Evolutionary conservation across 2,113 vertebrate species (phyloP), one percentile per base, ranked within the genome.

Genomic region (Gobiocypris rarus): DNA sequence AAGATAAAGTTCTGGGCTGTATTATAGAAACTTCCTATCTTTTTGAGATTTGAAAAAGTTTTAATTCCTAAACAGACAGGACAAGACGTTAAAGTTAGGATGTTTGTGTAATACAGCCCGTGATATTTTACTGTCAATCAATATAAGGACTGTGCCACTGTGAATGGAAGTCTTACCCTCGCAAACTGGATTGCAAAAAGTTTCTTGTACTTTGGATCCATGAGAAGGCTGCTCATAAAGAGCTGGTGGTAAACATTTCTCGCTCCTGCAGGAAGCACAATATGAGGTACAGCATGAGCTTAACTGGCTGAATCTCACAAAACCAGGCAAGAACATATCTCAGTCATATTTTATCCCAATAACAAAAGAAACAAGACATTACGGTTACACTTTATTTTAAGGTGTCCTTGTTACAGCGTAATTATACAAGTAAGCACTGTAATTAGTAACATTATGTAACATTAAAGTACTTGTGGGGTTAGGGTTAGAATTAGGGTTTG

Each of bases 201-300:
- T 87, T 99, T 98, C 94, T 99, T 99, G 88, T 96, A 99, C 84
- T 98, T 97, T 84, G 97, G 95, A 91, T 99, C 98, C 98, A 99
- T 99, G 79, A 99, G 96, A 1, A 99, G 94, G 86, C 97, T 99
- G 94, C 96, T 99, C 97, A 99, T 99, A 87, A 99, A 94, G 84
- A 99, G 92, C 91, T 99, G 98, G 88, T 99, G 98, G 91, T 99
- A 99, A 11, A 98, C 94, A 89, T 94, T 99, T 88, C 98, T 95
- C 2, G 97, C 98, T 86, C 97, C 98, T 99, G 87, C 38, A 91
- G 34, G 14, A n/a, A 81, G 83, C 31, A 82, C 48, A 31, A 26
- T 24, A 65, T 67, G 4, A 45, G 24, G 38, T 31, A 74, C 22
- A 14, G 22, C 70, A 73, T 24, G 13, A 77, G 26, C 9, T 75